Evolutionary conservation across 2,113 vertebrate genomes (phyloP).

Genomic region (Clinocottus analis): DNA sequence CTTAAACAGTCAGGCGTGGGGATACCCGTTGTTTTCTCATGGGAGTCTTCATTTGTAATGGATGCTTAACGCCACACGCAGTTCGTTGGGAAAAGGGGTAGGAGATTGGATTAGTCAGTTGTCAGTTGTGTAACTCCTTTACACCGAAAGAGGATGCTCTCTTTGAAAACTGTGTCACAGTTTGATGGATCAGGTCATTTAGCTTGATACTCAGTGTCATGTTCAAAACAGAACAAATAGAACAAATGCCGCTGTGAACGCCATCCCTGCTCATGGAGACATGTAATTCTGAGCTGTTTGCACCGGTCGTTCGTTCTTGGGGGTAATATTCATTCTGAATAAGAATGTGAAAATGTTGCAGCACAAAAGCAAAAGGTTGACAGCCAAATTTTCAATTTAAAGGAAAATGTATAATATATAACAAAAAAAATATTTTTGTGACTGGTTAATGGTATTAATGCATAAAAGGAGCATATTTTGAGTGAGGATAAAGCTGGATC

Average conservation of each 20-base stretch:
- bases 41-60: slow-evolving; percentile 43
- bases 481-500: not conserved
- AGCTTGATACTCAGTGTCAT: not conserved
- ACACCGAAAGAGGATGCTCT: not conserved
- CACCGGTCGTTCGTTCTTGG: not conserved
- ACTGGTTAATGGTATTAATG: not conserved
- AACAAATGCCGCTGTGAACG: not conserved
- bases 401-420: not conserved
- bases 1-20: slow-evolving; percentile 34
- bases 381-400: not conserved
- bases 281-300: not conserved
- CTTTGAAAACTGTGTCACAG: slow-evolving; percentile 13
- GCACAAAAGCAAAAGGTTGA: too few relatives aligned
- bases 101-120: not conserved
- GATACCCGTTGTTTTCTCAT: slow-evolving; percentile 49
- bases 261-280: not conserved
- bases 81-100: not conserved
- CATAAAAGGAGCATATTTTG: not conserved
- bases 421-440: not conserved
- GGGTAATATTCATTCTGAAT: not conserved
- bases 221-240: not conserved
- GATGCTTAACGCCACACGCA: slow-evolving; percentile 17
- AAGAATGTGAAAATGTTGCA: not conserved
- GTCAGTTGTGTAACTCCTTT: slow-evolving; percentile 11
- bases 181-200: slow-evolving; percentile 14